Percentiles rank a stretch among this genome's conserved stretches.
These are phyloP conservation scores for Rachycentron canadum DNA, from an alignment of 2,797 vertebrate species.

Conservation along the genomic window DNA sequence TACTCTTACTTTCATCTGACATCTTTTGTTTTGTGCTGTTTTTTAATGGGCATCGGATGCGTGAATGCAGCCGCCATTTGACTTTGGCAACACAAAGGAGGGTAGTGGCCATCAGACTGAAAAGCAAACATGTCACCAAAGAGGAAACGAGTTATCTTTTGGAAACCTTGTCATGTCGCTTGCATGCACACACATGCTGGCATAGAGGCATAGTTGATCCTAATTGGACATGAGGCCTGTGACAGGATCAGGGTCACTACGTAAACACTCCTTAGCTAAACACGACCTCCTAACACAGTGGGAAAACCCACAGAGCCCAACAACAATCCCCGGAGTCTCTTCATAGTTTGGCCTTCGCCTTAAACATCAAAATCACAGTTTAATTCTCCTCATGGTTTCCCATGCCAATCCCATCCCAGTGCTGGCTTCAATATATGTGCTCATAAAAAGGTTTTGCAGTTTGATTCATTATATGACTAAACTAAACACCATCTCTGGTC, in stretches of 20 bases:
- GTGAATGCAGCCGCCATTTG: conserved; percentile 49
- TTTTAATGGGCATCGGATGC: conserved; percentile 11
- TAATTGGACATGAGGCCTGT: conserved; percentile 77
- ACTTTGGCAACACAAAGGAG: conserved; percentile 70
- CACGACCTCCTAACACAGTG: conserved; percentile 68
- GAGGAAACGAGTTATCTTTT: conserved; percentile 79
- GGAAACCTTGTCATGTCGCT: conserved; percentile 66
- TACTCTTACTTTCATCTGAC: conserved; percentile 8
- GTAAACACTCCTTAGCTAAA: conserved; percentile 77
- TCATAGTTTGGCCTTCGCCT: conserved; percentile 36
- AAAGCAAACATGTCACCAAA: conserved; percentile 79
- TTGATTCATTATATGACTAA: not conserved
- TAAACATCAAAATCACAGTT: conserved; percentile 20
- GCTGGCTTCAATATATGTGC: not conserved
- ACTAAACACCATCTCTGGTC: not conserved
- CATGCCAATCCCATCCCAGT: conserved; percentile 2
- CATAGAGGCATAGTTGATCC: conserved; percentile 75
- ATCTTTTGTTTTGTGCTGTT: conserved; percentile 11
- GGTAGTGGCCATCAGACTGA: conserved; percentile 82
- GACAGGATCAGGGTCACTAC: conserved; percentile 67
- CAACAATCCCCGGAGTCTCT: conserved; percentile 34
- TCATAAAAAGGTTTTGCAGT: not conserved
- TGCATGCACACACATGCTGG: conserved; percentile 40
- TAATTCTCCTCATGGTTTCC: conserved; percentile 28
- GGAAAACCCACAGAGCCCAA: conserved; percentile 60